Evolutionary conservation across 1,140 invertebrate species (phyloP).

Genomic region (Bombus breviceps): DNA sequence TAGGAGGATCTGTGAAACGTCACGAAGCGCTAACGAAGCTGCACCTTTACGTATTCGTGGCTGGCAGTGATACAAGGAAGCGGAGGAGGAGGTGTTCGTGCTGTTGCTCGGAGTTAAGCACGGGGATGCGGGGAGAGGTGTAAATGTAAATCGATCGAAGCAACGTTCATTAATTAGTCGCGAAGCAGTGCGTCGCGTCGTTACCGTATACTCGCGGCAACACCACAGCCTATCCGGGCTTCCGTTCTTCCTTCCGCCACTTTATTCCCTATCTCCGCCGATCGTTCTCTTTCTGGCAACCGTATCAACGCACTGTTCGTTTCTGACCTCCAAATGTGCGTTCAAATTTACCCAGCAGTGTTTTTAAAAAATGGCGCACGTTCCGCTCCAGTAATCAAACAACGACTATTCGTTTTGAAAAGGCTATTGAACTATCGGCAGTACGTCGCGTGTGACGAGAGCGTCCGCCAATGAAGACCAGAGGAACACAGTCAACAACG

Average conservation of each 20-base stretch:
- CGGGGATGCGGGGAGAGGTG: background rate
- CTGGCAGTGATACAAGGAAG: background rate
- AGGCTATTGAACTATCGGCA: background rate
- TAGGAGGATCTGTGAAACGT: constrained; percentile 32
- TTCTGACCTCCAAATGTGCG: background rate
- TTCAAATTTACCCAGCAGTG: background rate
- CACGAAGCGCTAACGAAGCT: constrained; percentile 67
- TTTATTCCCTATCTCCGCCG: background rate
- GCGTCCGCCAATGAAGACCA: background rate
- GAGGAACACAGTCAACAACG: too few relatives aligned
- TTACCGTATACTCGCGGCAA: constrained; percentile 13
- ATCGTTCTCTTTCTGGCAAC: constrained; percentile 1
- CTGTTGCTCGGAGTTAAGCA: background rate
- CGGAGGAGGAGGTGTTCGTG: constrained; percentile 30
- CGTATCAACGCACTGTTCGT: background rate
- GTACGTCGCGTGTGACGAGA: background rate
- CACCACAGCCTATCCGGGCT: background rate
- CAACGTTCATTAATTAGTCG: constrained; percentile 75
- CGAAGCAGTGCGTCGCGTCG: constrained; percentile 56
- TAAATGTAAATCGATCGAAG: constrained; percentile 74
- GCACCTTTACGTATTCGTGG: constrained; percentile 51
- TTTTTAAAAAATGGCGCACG: too few relatives aligned
- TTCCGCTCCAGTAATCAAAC: too few relatives aligned
- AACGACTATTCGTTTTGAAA: background rate
- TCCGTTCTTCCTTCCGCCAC: constrained; percentile 32